A percentile compares a stretch with the other conserved stretches of the same genome.
These are phyloP conservation scores for Amblyraja radiata DNA, from an alignment of 2,797 vertebrate genomes.

Conservation along the genomic window DNA sequence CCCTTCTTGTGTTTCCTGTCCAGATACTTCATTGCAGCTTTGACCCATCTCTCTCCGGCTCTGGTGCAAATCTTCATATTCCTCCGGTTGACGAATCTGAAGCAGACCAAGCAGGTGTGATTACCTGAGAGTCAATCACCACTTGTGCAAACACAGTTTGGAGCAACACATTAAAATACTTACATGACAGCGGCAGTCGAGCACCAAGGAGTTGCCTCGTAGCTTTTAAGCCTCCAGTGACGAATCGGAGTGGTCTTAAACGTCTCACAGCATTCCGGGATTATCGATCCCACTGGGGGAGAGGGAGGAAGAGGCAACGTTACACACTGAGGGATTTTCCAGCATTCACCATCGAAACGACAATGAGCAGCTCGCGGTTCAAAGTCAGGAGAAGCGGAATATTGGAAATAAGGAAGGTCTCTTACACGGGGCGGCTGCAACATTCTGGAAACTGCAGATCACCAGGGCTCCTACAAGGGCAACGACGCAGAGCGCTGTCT, in stretches of 20 bases:
- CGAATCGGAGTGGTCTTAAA: neutral
- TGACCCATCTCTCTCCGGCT: neutral
- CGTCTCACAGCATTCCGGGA: neutral
- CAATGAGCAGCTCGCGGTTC: no score
- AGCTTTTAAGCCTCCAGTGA: neutral
- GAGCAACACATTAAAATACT: neutral
- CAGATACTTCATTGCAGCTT: neutral
- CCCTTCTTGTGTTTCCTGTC: neutral
- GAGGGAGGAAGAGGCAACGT: neutral
- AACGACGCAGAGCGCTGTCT: neutral
- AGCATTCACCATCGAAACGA: neutral
- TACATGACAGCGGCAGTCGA: neutral
- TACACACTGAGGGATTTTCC: neutral
- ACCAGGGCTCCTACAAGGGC: neutral
- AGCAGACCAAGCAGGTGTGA: neutral
- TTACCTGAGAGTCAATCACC: neutral
- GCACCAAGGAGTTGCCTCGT: neutral
- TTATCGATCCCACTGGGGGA: neutral
- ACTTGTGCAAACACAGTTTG: neutral
- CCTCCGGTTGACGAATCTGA: neutral
- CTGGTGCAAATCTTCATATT: neutral
- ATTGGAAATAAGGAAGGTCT: neutral
- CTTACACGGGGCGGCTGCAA: neutral
- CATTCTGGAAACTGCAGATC: neutral
- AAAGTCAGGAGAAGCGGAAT: neutral